A percentile compares a stretch with the other conserved stretches of the same genome.
Conservation (phyloP, 64 coral and sea anemone genomes). For the Stichodactyla helianthus region DNA sequence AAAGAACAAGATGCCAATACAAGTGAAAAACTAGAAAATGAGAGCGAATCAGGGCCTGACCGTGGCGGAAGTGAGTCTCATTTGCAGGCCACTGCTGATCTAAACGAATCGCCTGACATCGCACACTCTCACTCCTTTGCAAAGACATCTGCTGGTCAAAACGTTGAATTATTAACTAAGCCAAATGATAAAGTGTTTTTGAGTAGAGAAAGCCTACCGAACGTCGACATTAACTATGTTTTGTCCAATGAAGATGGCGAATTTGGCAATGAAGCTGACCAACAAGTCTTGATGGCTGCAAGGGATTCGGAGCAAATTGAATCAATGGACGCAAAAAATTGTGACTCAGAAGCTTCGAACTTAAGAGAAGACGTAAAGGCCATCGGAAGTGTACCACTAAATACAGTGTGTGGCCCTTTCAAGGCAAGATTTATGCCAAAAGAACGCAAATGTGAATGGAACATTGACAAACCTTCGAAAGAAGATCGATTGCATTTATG, state of each 20-base stretch:
- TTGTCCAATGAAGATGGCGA: constrained; percentile 27
- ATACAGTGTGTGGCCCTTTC: constrained; percentile 16
- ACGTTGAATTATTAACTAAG: constrained; percentile 65
- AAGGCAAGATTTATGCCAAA: background rate
- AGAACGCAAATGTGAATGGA: constrained; percentile 15
- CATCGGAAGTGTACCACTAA: constrained; percentile 1
- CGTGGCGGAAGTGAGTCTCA: constrained; percentile 43
- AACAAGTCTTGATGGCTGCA: constrained; percentile 10
- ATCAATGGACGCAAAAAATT: background rate
- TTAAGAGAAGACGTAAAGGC: background rate
- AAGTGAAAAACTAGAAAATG: background rate
- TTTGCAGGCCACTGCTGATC: constrained; percentile 8
- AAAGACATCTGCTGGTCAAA: constrained; percentile 16
- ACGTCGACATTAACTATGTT: constrained; percentile 25
- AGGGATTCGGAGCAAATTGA: background rate
- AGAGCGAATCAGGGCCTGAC: background rate
- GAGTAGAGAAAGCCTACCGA: constrained; percentile 18
- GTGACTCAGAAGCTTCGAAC: background rate
- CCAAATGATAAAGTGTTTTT: constrained; percentile 56
- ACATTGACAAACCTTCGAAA: background rate
- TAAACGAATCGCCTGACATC: constrained; percentile 17
- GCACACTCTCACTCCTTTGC: background rate
- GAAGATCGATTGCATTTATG: background rate
- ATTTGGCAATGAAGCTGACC: background rate
- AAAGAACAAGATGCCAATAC: background rate